These are phyloP conservation scores for Carassius gibelio DNA, from an alignment of 2,113 vertebrate species.

Conservation along the genomic window DNA sequence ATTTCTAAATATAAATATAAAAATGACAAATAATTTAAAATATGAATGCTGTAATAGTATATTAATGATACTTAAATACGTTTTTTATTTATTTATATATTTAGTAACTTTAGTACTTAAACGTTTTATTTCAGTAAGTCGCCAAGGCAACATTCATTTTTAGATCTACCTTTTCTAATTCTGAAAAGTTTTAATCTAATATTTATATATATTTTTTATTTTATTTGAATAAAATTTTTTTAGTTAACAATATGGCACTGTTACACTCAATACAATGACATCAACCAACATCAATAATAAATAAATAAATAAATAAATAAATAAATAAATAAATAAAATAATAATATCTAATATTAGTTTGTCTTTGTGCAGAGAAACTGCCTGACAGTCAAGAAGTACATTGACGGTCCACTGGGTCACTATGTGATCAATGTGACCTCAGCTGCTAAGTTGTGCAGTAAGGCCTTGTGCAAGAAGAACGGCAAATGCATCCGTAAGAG, in stretches of 20 bases:
- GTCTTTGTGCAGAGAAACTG: slow-evolving; percentile 80
- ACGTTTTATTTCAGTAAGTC: no score
- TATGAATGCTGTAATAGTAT: no score
- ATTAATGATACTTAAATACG: no score
- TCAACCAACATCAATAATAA: background rate
- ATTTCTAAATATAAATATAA: no score
- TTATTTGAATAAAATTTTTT: background rate
- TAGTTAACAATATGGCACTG: background rate
- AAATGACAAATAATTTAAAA: no score
- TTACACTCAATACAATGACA: background rate
- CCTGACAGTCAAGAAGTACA: slow-evolving; percentile 79
- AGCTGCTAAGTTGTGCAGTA: slow-evolving; percentile 88
- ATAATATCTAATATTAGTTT: background rate
- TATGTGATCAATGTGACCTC: slow-evolving; percentile 89
- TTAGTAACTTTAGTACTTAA: no score
- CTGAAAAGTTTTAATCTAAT: background rate
- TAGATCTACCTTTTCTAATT: no score
- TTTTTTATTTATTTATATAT: no score
- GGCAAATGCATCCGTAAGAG: slow-evolving; percentile 85
- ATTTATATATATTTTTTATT: background rate
- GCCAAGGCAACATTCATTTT: no score
- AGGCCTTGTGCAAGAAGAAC: slow-evolving; percentile 85
- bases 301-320: background rate
- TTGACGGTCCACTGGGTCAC: slow-evolving; percentile 81
- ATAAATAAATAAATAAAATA: background rate